A percentile compares a stretch with the other conserved stretches of the same genome.
phyloP scores from a whole-genome alignment of 2,113 vertebrate species.

The Mus musculus region DNA sequence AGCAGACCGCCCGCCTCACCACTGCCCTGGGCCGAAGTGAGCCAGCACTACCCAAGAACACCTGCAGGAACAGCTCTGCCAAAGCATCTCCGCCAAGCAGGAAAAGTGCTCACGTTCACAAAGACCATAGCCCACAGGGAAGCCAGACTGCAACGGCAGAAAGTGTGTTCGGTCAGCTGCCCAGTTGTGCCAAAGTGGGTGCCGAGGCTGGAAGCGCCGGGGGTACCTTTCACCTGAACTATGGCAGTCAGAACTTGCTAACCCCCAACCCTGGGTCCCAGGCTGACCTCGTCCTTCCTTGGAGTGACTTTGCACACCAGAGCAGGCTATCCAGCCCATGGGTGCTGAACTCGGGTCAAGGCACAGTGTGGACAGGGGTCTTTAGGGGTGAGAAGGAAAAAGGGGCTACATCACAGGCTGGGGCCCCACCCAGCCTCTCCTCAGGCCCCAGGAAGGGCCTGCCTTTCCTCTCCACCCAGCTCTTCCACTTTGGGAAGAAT shows the following conservation, averaged over 20 bases:
- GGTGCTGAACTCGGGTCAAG: background rate
- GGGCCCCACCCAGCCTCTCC: background rate
- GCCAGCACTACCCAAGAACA: background rate
- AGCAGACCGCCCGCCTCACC: slow-evolving; percentile 26
- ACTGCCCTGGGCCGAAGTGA: slow-evolving; percentile 67
- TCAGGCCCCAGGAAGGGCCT: slow-evolving; percentile 44
- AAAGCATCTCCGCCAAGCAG: background rate
- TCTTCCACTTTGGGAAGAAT: slow-evolving; percentile 36
- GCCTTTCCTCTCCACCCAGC: slow-evolving; percentile 43
- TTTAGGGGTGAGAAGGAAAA: background rate
- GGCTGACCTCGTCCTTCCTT: slow-evolving; percentile 34
- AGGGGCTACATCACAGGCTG: slow-evolving; percentile 20
- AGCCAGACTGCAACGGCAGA: background rate
- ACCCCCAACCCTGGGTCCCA: slow-evolving; percentile 70
- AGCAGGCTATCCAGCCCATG: slow-evolving; percentile 36
- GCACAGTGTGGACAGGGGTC: background rate
- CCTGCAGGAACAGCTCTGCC: slow-evolving; percentile 29
- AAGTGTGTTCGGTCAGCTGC: slow-evolving; percentile 33
- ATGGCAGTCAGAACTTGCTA: slow-evolving; percentile 73
- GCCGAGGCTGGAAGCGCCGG: slow-evolving; percentile 61
- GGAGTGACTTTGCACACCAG: background rate
- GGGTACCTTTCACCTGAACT: slow-evolving; percentile 50
- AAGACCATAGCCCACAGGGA: background rate
- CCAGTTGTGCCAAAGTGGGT: background rate
- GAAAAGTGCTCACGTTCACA: background rate